These are phyloP conservation scores for Myripristis jacobus DNA, from an alignment of 2,797 vertebrate genomes.

Conservation along the genomic window DNA sequence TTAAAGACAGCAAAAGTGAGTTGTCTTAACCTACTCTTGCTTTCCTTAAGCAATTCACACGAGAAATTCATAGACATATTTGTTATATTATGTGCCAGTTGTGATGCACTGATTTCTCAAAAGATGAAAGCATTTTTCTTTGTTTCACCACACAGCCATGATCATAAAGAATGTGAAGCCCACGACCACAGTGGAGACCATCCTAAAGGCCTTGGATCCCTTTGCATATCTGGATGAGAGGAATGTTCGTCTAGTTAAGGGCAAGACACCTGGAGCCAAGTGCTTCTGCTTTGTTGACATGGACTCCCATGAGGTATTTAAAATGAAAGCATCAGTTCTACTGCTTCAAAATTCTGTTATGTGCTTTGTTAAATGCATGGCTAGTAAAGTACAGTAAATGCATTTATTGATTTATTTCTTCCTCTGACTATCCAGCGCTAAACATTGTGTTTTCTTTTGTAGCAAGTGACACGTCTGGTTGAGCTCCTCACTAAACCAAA, in stretches of 20 bases:
- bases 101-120: background rate
- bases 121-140: slow-evolving; percentile 1
- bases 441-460: slow-evolving; percentile 47
- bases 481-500: slow-evolving; percentile 91
- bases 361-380: no score
- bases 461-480: slow-evolving; percentile 95
- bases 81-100: background rate
- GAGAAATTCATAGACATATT: background rate
- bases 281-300: slow-evolving; percentile 98
- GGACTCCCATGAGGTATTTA: slow-evolving; percentile 92
- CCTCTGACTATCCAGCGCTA: background rate
- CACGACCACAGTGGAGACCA: slow-evolving; percentile 91
- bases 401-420: no score
- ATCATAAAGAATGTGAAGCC: slow-evolving; percentile 95
- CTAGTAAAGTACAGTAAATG: no score
- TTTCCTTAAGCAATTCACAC: background rate
- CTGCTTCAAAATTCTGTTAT: no score
- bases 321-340: background rate
- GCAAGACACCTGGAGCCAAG: slow-evolving; percentile 90
- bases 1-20: slow-evolving; percentile 87
- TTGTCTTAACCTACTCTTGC: background rate
- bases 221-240: slow-evolving; percentile 93
- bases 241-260: slow-evolving; percentile 94
- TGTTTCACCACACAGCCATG: slow-evolving; percentile 83
- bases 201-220: slow-evolving; percentile 91